Evolutionary conservation across 2,888 invertebrate genomes (phyloP).

Genomic region (Melanostoma mellinum): DNA sequence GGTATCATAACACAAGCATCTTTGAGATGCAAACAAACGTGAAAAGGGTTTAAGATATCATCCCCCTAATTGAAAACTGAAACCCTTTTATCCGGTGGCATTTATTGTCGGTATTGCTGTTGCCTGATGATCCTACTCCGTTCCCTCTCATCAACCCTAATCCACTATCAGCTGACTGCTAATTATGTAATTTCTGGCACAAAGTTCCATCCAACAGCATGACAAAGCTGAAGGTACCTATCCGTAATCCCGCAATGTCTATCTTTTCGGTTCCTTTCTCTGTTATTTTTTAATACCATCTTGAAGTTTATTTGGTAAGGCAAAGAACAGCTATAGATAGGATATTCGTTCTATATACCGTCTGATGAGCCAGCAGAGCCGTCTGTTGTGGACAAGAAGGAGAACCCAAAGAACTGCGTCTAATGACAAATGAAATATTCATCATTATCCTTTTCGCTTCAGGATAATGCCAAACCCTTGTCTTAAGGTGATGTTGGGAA

Average conservation of each 20-base stretch:
- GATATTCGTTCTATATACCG: not conserved
- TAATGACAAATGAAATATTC: slow-evolving; percentile 74
- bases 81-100: slow-evolving; percentile 72
- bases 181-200: slow-evolving; percentile 66
- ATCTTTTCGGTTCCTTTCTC: not conserved
- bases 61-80: slow-evolving; percentile 68
- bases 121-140: not conserved
- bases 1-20: slow-evolving; percentile 24
- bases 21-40: slow-evolving; percentile 43
- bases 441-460: slow-evolving; percentile 72
- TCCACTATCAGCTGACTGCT: slow-evolving; percentile 49
- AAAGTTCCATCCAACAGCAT: slow-evolving; percentile 46
- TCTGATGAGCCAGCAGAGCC: slow-evolving; percentile 21
- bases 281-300: slow-evolving; percentile 50
- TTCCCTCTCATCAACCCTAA: slow-evolving; percentile 27
- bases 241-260: slow-evolving; percentile 39
- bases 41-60: slow-evolving; percentile 66
- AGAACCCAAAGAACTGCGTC: slow-evolving; percentile 52
- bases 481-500: slow-evolving; percentile 57
- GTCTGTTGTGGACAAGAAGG: slow-evolving; percentile 47
- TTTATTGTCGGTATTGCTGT: slow-evolving; percentile 59
- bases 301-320: slow-evolving; percentile 51
- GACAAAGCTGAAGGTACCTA: slow-evolving; percentile 8
- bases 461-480: slow-evolving; percentile 70
- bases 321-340: too few relatives aligned